Evolutionary conservation across 2,797 vertebrate species (phyloP), one percentile per base, ranked within the genome.

Genomic region (Ataeniobius toweri): DNA sequence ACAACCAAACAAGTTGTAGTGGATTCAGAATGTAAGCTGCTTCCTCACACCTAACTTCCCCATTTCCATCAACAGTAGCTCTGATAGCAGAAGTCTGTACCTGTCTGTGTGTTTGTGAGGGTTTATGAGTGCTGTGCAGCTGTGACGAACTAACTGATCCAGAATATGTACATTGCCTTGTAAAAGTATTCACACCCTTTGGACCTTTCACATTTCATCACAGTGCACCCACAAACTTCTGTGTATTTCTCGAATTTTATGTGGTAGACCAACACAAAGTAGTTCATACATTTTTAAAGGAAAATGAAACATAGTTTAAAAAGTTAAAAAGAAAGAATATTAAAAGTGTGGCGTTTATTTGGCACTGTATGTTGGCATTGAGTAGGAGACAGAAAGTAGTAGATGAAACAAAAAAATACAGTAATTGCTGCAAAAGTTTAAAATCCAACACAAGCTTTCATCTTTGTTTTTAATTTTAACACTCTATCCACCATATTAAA

Each of bases 31-130:
- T 87, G 76, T 67, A 91, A 85, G 82, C 71, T 78, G 68, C 72
- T 73, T 83, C 80, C 22, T 36, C 76, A 65, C 83, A 77, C 77
- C 59, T 14, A 65, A 93, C 92, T 94, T 95, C 93, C 93, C 50
- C 86, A 92, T 95, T 94, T 93, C n/a, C 51, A 87, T 80, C 85
- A 94, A 90, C 91, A 92, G 91, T 76, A 83, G 73, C 16, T 41
- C 78, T 86, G 89, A 93, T 90, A 92, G 82, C 90, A 88, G 80
- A 78, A 18, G 76, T 86, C 58, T 80, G 69, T 69, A 18, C 75
- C 58, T 59, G 78, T 12, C 59, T 56, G 79, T 53, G 51, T 74
- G 78, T 73, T 70, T 74, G 72, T 69, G 79, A 71, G 72, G 36
- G 56, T 80, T 74, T 77, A 72, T 71, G 58, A 73, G 78, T 71